Evolutionary conservation across 2,797 vertebrate genomes (phyloP).

Genomic region (Borostomias antarcticus): DNA sequence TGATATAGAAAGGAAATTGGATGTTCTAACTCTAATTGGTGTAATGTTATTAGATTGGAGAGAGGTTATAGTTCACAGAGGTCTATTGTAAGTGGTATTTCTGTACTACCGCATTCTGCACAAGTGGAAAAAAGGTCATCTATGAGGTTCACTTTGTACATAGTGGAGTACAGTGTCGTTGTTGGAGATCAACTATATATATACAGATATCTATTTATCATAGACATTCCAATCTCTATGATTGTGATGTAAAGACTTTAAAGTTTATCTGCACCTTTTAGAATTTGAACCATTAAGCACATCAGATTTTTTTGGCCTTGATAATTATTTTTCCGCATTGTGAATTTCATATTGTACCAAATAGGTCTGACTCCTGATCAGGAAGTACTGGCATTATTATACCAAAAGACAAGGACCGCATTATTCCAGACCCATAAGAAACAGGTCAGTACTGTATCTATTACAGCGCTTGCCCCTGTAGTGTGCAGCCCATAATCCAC

Average conservation of each 20-base stretch:
- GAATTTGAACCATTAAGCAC: constrained; percentile 52
- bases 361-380: neutral
- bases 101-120: constrained; percentile 56
- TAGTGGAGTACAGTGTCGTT: constrained; percentile 60
- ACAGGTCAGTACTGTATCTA: too few species aligned
- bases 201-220: constrained; percentile 65
- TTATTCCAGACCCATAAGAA: too few species aligned
- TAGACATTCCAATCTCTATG: constrained; percentile 71
- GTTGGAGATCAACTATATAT: constrained; percentile 54
- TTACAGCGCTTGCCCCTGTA: too few species aligned
- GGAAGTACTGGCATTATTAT: too few species aligned
- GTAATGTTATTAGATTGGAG: constrained; percentile 55
- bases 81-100: constrained; percentile 18
- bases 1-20: constrained; percentile 29
- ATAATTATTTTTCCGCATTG: constrained; percentile 9
- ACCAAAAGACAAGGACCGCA: too few species aligned
- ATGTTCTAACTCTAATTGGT: constrained; percentile 47
- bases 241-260: constrained; percentile 67
- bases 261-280: constrained; percentile 47
- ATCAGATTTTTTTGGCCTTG: constrained; percentile 15
- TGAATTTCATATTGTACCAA: constrained; percentile 19
- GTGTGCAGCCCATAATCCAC: neutral
- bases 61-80: constrained; percentile 59
- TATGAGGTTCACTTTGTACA: constrained; percentile 63
- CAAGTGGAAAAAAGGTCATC: constrained; percentile 22